Base-by-base conservation (phyloP, 1,140 invertebrate genomes). In the Telenomus remus region DNA sequence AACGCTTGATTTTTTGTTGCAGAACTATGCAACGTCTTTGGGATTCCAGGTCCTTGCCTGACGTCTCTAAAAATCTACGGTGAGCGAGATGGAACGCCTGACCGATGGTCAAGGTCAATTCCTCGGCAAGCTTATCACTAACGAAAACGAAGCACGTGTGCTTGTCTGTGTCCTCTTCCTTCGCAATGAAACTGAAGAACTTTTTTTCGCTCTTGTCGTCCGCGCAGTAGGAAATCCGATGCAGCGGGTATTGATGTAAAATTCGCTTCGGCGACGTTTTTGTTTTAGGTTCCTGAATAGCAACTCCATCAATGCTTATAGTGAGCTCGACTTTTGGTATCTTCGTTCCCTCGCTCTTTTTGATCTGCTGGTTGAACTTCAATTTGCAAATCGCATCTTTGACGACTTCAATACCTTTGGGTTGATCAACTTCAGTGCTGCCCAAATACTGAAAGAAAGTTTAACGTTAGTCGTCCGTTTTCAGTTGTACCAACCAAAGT, bases 61-160 rank as follows among this genome's bases (percentile, higher is more conserved):
- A 93, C 0, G 93, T 93, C 73, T 95, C 94, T 54, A 95, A 82
- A 83, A 95, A 96, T 70, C 93, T 88, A 76, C 92, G 93, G 87
- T 98, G 98, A n/a, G 97, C 97, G 76, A 98, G 90, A 89, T 98
- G 97, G 88, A 99, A 98, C 0, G 97, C 97, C 86, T 99, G 97
- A 2, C 97, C 97, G 79, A 98, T 98, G 9, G 97, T 98, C 65
- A 99, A 88, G 8, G 97, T 98, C 61, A 99, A 98, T 84, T 98
- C 97, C 79, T 98, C 97, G 6, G 97, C 95, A 81, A 98, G 89
- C 90, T 98, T 98, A 80, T 98, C 97, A 71, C 96, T 97, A 54
- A 97, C 95, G 82, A 99, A 98, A 0, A 99, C 97, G 87, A 98
- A 98, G 84, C 97, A 98, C 80, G 94, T 94, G 83, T 99, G 97